These are phyloP conservation scores for Loris lydekkerianus DNA, from an alignment of 2,797 vertebrate species.

Conservation along the genomic window DNA sequence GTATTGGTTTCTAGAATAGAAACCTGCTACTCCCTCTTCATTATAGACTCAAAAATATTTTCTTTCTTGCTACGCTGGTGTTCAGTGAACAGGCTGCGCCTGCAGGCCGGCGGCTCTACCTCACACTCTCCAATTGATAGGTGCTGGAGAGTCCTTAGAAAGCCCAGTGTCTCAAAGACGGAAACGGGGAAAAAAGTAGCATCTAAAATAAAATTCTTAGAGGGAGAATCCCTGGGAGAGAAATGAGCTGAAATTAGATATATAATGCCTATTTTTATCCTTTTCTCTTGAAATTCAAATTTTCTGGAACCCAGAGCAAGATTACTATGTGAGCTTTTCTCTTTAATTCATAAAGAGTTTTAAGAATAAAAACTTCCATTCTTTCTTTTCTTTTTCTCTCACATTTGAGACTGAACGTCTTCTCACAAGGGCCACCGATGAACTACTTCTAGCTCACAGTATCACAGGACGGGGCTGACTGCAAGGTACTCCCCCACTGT, in stretches of 20 bases:
- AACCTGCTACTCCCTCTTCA: not conserved
- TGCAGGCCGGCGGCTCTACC: not conserved
- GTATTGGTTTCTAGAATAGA: not conserved
- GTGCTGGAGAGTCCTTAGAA: slow-evolving; percentile 38
- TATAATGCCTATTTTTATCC: slow-evolving; percentile 30
- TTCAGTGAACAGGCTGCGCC: not conserved
- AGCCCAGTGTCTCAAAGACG: slow-evolving; percentile 35
- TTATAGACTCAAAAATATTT: not conserved
- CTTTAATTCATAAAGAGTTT: slow-evolving; percentile 12
- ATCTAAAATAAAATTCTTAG: slow-evolving; percentile 77
- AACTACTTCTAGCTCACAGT: rapidly evolving
- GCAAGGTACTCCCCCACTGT: not conserved
- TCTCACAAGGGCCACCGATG: not conserved
- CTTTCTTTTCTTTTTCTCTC: not conserved
- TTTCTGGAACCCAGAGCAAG: slow-evolving; percentile 25
- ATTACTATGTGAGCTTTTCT: not conserved
- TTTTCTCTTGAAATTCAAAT: slow-evolving; percentile 56
- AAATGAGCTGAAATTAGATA: slow-evolving; percentile 39
- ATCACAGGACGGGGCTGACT: rapidly evolving
- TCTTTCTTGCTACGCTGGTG: not conserved
- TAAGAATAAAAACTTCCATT: not conserved
- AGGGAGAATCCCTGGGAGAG: slow-evolving; percentile 77
- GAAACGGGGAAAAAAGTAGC: not conserved
- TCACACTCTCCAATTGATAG: rapidly evolving
- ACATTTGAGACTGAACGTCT: not conserved